Percentiles rank a stretch among this genome's conserved stretches.
These are phyloP conservation scores for Tapera naevia DNA, from an alignment of 2,797 vertebrate genomes.

Conservation along the genomic window DNA sequence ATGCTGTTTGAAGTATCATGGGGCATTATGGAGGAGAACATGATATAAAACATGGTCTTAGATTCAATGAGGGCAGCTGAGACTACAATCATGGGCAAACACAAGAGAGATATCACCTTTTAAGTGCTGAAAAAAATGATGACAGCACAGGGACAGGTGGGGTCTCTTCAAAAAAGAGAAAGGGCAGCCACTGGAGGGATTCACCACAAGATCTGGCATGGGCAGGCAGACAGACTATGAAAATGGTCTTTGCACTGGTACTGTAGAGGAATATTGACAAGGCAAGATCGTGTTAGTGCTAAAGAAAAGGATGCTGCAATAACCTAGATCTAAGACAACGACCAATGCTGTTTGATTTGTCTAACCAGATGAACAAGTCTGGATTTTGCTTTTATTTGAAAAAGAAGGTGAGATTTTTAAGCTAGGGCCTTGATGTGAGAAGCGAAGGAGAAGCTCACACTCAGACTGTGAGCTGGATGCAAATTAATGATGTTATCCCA, in stretches of 20 bases:
- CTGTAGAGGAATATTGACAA: neutral
- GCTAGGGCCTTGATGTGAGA: neutral
- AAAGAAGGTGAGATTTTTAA: neutral
- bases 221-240: neutral
- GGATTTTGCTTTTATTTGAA: neutral
- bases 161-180: neutral
- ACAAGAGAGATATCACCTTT: neutral
- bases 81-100: neutral
- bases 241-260: neutral
- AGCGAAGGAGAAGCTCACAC: neutral
- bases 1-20: neutral
- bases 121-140: neutral
- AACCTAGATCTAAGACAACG: neutral
- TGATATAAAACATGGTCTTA: too few relatives aligned
- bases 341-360: conserved; percentile 3
- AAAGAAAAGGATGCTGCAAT: neutral
- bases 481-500: neutral
- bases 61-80: too few relatives aligned
- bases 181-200: neutral
- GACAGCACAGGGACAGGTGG: neutral
- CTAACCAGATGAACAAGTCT: neutral
- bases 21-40: neutral
- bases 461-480: neutral
- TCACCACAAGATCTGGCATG: neutral
- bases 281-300: neutral